Percentiles rank a stretch among this genome's conserved stretches.
These are phyloP conservation scores for Litoditis marina DNA, from an alignment of 2,888 invertebrate species.

Conservation along the genomic window DNA sequence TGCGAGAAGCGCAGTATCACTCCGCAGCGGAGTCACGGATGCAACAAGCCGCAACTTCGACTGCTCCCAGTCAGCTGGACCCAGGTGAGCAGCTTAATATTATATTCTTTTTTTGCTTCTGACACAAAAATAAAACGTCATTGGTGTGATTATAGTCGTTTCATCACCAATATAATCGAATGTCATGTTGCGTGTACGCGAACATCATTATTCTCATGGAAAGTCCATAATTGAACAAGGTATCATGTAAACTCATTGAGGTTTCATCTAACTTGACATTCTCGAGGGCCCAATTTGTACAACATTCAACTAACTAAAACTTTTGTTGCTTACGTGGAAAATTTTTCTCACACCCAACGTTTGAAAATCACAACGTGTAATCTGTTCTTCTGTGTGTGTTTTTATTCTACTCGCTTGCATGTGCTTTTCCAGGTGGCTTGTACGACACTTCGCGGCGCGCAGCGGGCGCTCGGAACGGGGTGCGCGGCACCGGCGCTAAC, in stretches of 20 bases:
- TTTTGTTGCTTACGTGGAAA: no score
- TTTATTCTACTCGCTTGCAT: no score
- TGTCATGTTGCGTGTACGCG: neutral
- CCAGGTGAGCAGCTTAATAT: slow-evolving; percentile 30
- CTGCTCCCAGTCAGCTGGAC: slow-evolving; percentile 43
- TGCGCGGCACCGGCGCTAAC: slow-evolving; percentile 25
- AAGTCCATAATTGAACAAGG: no score
- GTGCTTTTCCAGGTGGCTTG: slow-evolving; percentile 26
- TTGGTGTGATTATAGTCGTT: neutral
- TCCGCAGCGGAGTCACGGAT: slow-evolving; percentile 39
- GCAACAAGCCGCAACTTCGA: slow-evolving; percentile 14
- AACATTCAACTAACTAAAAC: no score
- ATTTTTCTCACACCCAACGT: no score
- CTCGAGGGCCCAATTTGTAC: no score
- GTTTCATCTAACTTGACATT: no score
- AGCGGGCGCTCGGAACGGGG: slow-evolving; percentile 21
- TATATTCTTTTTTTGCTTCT: neutral
- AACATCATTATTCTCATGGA: neutral
- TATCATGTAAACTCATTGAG: neutral
- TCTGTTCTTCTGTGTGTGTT: no score
- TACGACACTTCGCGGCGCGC: slow-evolving; percentile 26
- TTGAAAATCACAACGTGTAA: no score
- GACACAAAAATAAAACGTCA: neutral
- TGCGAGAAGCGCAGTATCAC: slow-evolving; percentile 55
- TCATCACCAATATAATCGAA: neutral